Evolutionary conservation across 2,888 invertebrate species (phyloP).

Genomic region (Euphydryas editha): DNA sequence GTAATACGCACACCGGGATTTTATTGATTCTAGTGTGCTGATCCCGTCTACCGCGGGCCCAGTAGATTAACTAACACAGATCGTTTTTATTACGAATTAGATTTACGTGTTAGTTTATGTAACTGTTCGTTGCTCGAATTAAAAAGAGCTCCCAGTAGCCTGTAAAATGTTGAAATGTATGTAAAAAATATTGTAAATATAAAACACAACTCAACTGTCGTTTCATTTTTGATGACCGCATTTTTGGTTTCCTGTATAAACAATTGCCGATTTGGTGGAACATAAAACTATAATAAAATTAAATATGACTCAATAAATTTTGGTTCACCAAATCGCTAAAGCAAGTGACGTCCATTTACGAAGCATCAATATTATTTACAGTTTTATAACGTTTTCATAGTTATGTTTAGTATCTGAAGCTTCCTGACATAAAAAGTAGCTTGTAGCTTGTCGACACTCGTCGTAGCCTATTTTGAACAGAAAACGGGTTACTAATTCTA

Average conservation of each 20-base stretch:
- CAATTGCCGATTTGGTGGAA: constrained; percentile 47
- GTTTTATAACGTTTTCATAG: constrained; percentile 17
- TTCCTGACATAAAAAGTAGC: not conserved
- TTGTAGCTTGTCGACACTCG: not conserved
- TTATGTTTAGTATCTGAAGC: not conserved
- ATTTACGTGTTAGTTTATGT: constrained; percentile 83
- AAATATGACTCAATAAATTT: constrained; percentile 45
- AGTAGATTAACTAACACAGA: constrained; percentile 76
- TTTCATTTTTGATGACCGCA: constrained; percentile 68
- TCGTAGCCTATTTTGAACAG: not conserved
- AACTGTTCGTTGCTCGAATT: constrained; percentile 84
- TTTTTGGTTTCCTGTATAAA: constrained; percentile 53
- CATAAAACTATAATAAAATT: constrained; percentile 52
- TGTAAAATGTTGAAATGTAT: constrained; percentile 83
- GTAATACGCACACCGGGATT: constrained; percentile 69
- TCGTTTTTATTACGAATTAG: constrained; percentile 82
- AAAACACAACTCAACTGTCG: constrained; percentile 73
- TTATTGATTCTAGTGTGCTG: constrained; percentile 80
- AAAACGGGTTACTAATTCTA: not conserved
- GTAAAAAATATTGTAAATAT: constrained; percentile 82
- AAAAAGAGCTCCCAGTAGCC: constrained; percentile 83
- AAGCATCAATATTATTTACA: constrained; percentile 22
- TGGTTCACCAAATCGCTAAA: constrained; percentile 37
- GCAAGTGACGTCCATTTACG: constrained; percentile 26
- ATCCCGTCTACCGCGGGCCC: constrained; percentile 67